These are phyloP conservation scores for Dasysyrphus tricinctus DNA, from an alignment of 2,888 invertebrate species.

Conservation along the genomic window DNA sequence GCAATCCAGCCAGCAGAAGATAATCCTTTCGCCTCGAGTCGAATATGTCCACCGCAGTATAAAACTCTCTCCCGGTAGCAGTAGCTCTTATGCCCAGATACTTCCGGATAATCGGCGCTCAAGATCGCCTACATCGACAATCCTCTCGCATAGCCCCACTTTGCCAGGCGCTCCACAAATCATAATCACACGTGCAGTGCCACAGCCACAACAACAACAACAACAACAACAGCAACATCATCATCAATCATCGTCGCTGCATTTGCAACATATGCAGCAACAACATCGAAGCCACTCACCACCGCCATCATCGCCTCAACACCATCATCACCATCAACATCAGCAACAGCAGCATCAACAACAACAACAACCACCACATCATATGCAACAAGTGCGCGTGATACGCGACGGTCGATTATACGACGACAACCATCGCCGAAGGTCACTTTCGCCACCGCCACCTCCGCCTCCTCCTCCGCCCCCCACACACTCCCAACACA, in stretches of 20 bases:
- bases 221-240: constrained; percentile 76
- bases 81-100: constrained; percentile 57
- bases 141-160: constrained; percentile 69
- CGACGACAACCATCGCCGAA: constrained; percentile 78
- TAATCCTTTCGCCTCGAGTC: constrained; percentile 81
- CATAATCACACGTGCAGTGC: constrained; percentile 80
- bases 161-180: constrained; percentile 79
- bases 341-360: constrained; percentile 76
- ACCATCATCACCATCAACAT: constrained; percentile 76
- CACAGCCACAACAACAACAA: constrained; percentile 70
- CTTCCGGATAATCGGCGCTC: constrained; percentile 59
- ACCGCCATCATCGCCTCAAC: constrained; percentile 77
- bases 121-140: constrained; percentile 68
- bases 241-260: constrained; percentile 74
- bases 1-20: constrained; percentile 78
- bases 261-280: constrained; percentile 63
- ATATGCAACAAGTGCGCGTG: constrained; percentile 82
- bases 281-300: constrained; percentile 75
- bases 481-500: constrained; percentile 71
- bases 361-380: constrained; percentile 57
- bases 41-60: constrained; percentile 79
- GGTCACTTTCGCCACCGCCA: constrained; percentile 67
- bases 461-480: constrained; percentile 63
- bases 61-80: constrained; percentile 64
- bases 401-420: constrained; percentile 83